Evolutionary conservation across 1,140 invertebrate genomes (phyloP).

Genomic region (Aphelenchoides fujianensis): DNA sequence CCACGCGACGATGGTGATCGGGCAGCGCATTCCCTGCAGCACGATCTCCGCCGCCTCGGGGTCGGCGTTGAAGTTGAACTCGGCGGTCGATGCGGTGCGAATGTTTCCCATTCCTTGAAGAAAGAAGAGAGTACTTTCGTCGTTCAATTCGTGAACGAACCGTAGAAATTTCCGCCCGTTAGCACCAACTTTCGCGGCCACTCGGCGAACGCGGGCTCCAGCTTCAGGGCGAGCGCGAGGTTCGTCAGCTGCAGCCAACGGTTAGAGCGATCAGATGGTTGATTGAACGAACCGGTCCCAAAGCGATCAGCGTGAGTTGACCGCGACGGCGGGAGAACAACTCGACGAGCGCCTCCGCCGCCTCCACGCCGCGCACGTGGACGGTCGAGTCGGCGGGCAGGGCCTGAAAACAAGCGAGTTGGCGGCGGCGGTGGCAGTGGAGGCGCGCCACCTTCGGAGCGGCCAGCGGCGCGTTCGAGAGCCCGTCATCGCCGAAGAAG

Average conservation of each 20-base stretch:
- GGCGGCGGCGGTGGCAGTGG: no score
- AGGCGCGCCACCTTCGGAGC: no score
- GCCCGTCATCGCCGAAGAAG: constrained; percentile 57
- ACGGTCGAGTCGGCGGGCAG: constrained; percentile 30
- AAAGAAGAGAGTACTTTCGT: no score
- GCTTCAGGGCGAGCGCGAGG: constrained; percentile 71
- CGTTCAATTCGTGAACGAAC: background rate
- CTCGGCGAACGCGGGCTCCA: constrained; percentile 69
- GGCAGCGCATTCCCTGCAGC: constrained; percentile 81
- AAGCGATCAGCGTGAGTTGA: constrained; percentile 68
- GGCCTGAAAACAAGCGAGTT: no score
- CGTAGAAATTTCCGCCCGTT: constrained; percentile 74
- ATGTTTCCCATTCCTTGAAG: constrained; percentile 67
- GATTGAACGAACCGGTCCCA: no score
- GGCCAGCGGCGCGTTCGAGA: constrained; percentile 48
- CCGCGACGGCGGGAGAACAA: constrained; percentile 65
- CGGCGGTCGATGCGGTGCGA: constrained; percentile 70
- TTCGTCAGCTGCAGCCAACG: no score
- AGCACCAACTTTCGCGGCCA: constrained; percentile 70
- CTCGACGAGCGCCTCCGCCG: constrained; percentile 54
- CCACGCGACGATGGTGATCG: constrained; percentile 62
- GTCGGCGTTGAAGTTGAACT: constrained; percentile 77
- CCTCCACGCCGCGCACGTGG: constrained; percentile 33
- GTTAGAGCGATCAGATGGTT: no score
- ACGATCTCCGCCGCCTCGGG: constrained; percentile 78